phyloP scores from a whole-genome alignment of 2,888 invertebrate species.

The Fabriciana adippe region DNA sequence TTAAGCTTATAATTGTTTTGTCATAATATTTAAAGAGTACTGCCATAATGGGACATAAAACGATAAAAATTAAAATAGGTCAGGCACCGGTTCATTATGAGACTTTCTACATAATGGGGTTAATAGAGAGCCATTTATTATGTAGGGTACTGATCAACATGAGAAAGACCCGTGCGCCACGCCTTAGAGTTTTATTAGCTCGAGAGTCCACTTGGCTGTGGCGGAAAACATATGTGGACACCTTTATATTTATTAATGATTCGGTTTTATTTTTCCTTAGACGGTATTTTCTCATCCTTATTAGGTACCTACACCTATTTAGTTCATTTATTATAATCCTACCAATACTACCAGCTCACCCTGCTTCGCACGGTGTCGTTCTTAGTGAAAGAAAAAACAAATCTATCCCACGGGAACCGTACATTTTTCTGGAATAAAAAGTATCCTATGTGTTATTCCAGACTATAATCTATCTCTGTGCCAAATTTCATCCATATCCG shows the following conservation, averaged over 20 bases:
- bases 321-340: too few species aligned
- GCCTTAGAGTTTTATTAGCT: conserved; percentile 72
- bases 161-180: conserved; percentile 61
- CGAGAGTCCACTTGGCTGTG: conserved; percentile 27
- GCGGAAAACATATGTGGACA: conserved; percentile 2
- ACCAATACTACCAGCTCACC: too few species aligned
- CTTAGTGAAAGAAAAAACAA: too few species aligned
- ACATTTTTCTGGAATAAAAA: too few species aligned
- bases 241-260: conserved; percentile 1
- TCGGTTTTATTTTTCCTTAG: neutral
- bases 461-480: too few species aligned
- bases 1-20: too few species aligned
- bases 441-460: too few species aligned
- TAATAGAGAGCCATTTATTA: conserved; percentile 46
- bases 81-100: conserved; percentile 49
- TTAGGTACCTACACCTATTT: too few species aligned
- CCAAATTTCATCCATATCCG: too few species aligned
- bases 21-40: too few species aligned
- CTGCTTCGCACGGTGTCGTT: too few species aligned
- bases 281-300: neutral
- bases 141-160: conserved; percentile 63
- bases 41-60: conserved; percentile 5
- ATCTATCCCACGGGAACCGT: too few species aligned
- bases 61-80: conserved; percentile 26
- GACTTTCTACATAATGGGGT: conserved; percentile 49